phyloP scores from a whole-genome alignment of 2,113 vertebrate genomes.

The Oriolus oriolus region DNA sequence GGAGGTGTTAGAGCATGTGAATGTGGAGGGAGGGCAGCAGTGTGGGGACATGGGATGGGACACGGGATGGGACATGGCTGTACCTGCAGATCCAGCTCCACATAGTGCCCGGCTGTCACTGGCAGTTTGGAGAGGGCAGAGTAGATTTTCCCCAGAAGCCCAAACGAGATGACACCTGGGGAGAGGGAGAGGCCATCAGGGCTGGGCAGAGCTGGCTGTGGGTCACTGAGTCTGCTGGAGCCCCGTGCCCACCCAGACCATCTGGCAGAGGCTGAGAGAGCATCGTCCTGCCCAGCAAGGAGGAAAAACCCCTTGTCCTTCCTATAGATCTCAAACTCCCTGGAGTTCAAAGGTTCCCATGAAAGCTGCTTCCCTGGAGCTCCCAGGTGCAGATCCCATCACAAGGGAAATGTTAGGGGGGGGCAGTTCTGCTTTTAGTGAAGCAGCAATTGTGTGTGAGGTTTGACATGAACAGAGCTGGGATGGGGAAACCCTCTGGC shows the following conservation, averaged over 20 bases:
- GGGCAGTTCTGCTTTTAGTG: neutral
- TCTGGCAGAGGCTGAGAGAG: neutral
- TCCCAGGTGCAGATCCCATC: neutral
- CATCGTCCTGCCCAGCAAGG: neutral
- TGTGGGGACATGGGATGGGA: fast-evolving
- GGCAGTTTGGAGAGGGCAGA: neutral
- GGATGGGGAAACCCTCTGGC: neutral
- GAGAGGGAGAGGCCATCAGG: neutral
- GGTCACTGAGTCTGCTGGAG: neutral
- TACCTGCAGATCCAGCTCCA: conserved; percentile 58
- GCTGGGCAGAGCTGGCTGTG: neutral
- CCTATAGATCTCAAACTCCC: fast-evolving
- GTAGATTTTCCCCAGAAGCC: neutral
- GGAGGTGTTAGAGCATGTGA: fast-evolving
- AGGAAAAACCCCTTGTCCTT: neutral
- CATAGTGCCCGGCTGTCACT: fast-evolving
- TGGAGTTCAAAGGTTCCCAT: fast-evolving
- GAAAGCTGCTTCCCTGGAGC: neutral
- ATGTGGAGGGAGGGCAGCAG: neutral
- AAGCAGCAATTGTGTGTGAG: fast-evolving
- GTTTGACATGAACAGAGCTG: neutral
- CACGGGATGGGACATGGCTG: neutral
- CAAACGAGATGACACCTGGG: neutral
- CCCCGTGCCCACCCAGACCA: fast-evolving
- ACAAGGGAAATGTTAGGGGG: fast-evolving